Base-by-base conservation (phyloP, 2,113 vertebrate species). In the Arothron firmamentum region DNA sequence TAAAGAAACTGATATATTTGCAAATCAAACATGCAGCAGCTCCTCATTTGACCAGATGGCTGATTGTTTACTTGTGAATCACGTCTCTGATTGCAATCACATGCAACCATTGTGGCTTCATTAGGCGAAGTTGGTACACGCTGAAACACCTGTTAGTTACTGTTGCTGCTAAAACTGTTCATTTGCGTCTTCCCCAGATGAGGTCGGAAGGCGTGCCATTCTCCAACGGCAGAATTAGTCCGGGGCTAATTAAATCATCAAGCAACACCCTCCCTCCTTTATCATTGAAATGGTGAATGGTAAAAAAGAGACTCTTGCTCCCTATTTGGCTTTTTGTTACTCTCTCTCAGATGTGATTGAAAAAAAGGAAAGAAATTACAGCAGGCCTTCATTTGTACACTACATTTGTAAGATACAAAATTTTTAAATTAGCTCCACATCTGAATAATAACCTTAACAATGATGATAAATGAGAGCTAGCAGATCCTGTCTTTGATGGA, bases 1-100 rank as follows among this genome's bases (percentile, higher is more conserved):
- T 57, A 56, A 62, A 50, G 76, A 60, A 80, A 54, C 14, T 7
- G 25, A 19, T 28, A 10, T 18, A 61, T 80, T 69, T 69, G 68
- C 74, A 86, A 86, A 84, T 86, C 78, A 84, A 63, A 77, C 54
- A 69, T 52, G 59, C 34, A 12, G 34, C 34, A 62, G 77, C 59
- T 80, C 74, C 28, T 72, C 55, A 48, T 77, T 60, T 76, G 75
- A 84, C 81, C 84, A 90, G 81, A 85, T 87, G 85, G 69, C 77
- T 83, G 79, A 84, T 88, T 86, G 79, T 87, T 84, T 82, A 62
- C 84, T 77, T 74, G 76, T 59, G 46, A 74, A 78, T 11, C 49
- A 48, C 58, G 51, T 80, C 66, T 81, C 64, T 90, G 81, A 91
- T 90, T 88, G 84, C 81, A 86, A 83, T 87, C 85, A 88, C 80